Percentiles rank a stretch among this genome's conserved stretches.
Conservation (phyloP, 2,797 vertebrate genomes). For the Mergus octosetaceus region DNA sequence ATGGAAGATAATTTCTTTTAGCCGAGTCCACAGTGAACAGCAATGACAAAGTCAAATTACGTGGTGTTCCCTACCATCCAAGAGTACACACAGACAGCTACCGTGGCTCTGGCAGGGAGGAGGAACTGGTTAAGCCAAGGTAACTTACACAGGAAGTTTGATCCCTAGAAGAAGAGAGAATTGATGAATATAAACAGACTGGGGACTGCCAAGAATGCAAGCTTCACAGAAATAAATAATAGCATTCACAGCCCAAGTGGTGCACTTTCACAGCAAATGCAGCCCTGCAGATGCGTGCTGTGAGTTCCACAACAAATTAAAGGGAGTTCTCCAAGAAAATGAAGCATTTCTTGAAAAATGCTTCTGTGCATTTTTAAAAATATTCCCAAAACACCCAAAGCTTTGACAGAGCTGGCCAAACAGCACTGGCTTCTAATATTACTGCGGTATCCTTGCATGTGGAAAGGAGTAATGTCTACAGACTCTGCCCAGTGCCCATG, state of each 20-base stretch:
- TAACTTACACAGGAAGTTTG: not conserved
- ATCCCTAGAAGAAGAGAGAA: not conserved
- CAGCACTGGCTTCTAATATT: not conserved
- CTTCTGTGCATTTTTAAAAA: not conserved
- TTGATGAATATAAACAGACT: not conserved
- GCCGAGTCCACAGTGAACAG: not conserved
- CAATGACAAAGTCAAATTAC: slow-evolving; percentile 41
- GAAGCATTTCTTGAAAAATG: not conserved
- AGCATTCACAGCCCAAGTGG: not conserved
- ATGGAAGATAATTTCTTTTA: slow-evolving; percentile 35
- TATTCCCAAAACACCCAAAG: not conserved
- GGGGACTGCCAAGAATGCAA: not conserved
- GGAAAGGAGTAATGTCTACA: not conserved
- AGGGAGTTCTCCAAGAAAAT: not conserved
- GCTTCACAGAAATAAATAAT: not conserved
- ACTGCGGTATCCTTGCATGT: not conserved
- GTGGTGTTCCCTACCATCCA: not conserved
- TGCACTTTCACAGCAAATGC: not conserved
- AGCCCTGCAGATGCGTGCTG: not conserved
- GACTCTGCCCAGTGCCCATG: not conserved
- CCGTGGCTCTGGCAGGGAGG: not conserved
- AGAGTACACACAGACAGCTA: not conserved
- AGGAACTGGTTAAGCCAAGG: slow-evolving; percentile 16
- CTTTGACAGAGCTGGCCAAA: not conserved
- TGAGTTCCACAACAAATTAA: not conserved